phyloP scores from a whole-genome alignment of 2,888 invertebrate species.

The Caenorhabditis macrosperma region DNA sequence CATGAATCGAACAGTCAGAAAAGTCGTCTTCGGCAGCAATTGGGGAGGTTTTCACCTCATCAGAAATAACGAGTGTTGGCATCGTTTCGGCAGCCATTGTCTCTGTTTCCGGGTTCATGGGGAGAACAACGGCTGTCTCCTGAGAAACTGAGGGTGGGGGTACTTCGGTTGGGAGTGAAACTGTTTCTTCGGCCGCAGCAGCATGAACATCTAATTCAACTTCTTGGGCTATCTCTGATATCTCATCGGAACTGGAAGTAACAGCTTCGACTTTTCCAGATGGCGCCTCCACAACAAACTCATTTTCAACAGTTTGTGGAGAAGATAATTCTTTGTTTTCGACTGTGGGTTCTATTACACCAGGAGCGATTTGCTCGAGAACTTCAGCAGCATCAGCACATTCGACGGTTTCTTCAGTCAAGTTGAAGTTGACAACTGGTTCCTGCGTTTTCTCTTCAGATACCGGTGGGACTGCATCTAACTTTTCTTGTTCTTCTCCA shows the following conservation, averaged over 20 bases:
- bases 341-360: too few species aligned
- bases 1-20: conserved; percentile 31
- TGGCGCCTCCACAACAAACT: too few species aligned
- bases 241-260: background rate
- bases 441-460: too few species aligned
- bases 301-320: too few species aligned
- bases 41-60: conserved; percentile 33
- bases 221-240: background rate
- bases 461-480: too few species aligned
- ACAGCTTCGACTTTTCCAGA: background rate
- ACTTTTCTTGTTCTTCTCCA: too few species aligned
- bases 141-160: background rate
- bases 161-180: background rate
- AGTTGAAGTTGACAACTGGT: too few species aligned
- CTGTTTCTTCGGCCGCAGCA: background rate
- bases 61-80: conserved; percentile 45
- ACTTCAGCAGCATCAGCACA: too few species aligned
- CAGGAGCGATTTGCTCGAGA: too few species aligned
- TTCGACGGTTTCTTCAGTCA: too few species aligned
- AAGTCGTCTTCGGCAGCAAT: conserved; percentile 15
- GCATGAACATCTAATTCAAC: background rate
- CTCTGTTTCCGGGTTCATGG: conserved; percentile 30
- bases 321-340: too few species aligned
- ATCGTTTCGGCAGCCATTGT: background rate
- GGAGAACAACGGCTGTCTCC: background rate